Base-by-base conservation (phyloP, 2,888 invertebrate species). In the Taphrorychus bicolor region DNA sequence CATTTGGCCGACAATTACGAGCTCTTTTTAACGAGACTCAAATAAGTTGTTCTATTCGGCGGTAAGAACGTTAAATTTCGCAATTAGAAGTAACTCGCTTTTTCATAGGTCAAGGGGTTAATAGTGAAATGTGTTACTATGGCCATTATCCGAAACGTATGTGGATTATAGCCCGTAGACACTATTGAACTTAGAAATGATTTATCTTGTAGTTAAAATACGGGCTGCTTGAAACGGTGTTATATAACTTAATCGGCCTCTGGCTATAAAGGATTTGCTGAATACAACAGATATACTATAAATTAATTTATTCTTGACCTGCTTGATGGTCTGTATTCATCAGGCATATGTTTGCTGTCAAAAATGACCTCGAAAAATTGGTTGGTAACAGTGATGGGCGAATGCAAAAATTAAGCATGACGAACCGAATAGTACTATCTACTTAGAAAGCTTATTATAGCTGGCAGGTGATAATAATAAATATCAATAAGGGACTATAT, bases 61-160 rank as follows among this genome's bases (percentile, higher is more conserved):
- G 45, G 11, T 3, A 45, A 45, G 14, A 14, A 45, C 11, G 32
- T 9, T 32, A 45, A 45, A 45, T 45, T 45, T 45, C 45, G 45
- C 17, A 45, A 45, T 17, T 45, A 32, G 45, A 45, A 7, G 32
- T 11, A 32, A 45, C 45, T 45, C 14, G 16, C 45, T 45, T 45
- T 45, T 45, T 45, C 51, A 51, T 51, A 51, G 51, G 51, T 51
- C 51, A 51, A 51, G 7, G 14, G 22, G 51, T 51, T 51, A 51
- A 21, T 19, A 2, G 51, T n/a, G 9, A 51, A 51, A 18, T 51
- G 3, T 51, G 51, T 51, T 51, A 51, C 19, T 51, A 21, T 21
- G 9, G 19, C 19, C 21, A 9, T 51, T 51, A 22, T 21, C 22
- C 22, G 17, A 51, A 51, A 51, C 19, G 11, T 45, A 45, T 45